Base-by-base conservation (phyloP, 2,797 vertebrate species). In the Micromesistius poutassou region DNA sequence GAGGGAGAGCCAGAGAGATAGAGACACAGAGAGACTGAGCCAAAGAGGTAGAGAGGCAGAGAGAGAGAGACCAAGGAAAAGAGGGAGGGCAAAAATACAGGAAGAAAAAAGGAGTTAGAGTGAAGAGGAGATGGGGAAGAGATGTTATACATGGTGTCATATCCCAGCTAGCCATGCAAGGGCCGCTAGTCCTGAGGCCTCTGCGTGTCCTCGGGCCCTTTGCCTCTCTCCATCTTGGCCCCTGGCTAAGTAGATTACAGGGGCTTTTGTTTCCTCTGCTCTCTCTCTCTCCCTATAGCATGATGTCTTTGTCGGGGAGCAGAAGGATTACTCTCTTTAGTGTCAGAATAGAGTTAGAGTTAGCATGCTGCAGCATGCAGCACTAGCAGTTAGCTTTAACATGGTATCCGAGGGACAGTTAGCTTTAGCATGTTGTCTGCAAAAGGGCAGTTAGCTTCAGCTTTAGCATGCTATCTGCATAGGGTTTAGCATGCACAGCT, bases 261-360 rank as follows among this genome's bases (percentile, higher is more conserved):
- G 71, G 76, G 76, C 82, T 82, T 86, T 79, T 85, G 76, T 87
- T 81, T 19, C 83, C 82, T 78, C 79, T 1, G 74, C 82, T 25
- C 90, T 89, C 90, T 91, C 88, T 82, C 80, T 77, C 25, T 77
- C 79, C 22, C 46, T 50, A 9, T 36, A 36, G 82, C 78, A 71
- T 85, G 82, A 89, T 82, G 87, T 87, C 84, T 89, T 87, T 85
- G 82, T 91, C 82, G 79, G 84, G 83, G 73, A 35, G 84, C 79
- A 73, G 22, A 30, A 73, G 84, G 87, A 88, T 89, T 87, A 87
- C 55, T 66, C 19, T 66, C 55, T 25, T 66, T 25, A 42, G 12
- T 42, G 40, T 42, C 14, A 14, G 13, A 42, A 42, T 42, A 42
- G 40, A 42, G 40, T 13, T 36, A 36, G 40, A 13, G 9, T 13